Evolutionary conservation across 2,113 vertebrate genomes (phyloP).

Genomic region (Mobula birostris): DNA sequence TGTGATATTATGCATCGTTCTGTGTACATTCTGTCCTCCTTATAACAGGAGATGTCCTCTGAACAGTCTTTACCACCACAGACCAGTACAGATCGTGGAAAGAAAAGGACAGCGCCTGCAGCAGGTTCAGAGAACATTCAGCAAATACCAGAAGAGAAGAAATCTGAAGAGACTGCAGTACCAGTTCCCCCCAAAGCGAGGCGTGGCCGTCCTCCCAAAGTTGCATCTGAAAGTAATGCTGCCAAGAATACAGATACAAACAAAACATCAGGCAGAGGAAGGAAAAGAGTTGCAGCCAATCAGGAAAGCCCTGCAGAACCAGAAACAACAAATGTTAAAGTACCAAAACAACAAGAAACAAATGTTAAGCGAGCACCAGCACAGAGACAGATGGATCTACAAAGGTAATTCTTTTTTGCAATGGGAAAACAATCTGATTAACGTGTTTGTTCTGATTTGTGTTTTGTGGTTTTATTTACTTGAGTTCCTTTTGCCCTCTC

Average conservation of each 20-base stretch:
- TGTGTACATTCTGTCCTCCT: conserved; percentile 38
- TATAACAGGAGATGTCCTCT: conserved; percentile 66
- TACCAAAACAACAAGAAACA: conserved; percentile 81
- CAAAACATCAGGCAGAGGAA: conserved; percentile 71
- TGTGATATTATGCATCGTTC: conserved; percentile 24
- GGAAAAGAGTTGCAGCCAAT: conserved; percentile 70
- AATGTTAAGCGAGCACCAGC: conserved; percentile 75
- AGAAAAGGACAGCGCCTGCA: conserved; percentile 64
- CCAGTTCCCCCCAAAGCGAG: conserved; percentile 65
- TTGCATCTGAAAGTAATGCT: conserved; percentile 63
- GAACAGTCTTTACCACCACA: conserved; percentile 63
- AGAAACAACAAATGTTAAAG: conserved; percentile 81
- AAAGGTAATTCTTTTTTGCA: conserved; percentile 69
- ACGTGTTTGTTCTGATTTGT: neutral
- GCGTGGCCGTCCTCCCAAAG: conserved; percentile 73
- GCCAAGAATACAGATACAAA: conserved; percentile 66
- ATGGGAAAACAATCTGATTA: neutral
- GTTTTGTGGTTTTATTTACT: neutral
- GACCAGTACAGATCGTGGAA: conserved; percentile 64
- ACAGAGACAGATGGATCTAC: conserved; percentile 90
- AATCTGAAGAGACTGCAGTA: conserved; percentile 56
- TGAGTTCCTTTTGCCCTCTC: neutral
- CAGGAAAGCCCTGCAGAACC: conserved; percentile 66
- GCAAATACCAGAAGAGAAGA: conserved; percentile 65
- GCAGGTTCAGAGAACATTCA: conserved; percentile 71